Percentiles rank a stretch among this genome's conserved stretches.
phyloP scores from a whole-genome alignment of 1,140 invertebrate species.

The Grapholita molesta region DNA sequence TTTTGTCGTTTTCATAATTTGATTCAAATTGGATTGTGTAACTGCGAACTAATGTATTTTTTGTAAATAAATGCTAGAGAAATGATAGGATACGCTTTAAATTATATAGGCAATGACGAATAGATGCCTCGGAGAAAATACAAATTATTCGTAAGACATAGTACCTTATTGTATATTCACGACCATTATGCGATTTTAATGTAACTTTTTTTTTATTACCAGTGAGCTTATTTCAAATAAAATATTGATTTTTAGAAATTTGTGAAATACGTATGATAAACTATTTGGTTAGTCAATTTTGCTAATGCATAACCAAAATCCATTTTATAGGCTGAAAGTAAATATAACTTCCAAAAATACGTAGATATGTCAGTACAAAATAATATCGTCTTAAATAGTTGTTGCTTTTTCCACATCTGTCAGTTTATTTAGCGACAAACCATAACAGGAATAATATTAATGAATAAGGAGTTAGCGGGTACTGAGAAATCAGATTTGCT shows the following conservation, averaged over 20 bases:
- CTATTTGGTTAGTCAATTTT: neutral
- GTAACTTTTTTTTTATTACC: neutral
- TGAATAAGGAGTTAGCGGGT: too few species aligned
- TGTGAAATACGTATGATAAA: neutral
- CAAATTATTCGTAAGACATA: constrained; percentile 13
- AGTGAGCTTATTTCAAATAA: neutral
- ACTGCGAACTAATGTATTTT: neutral
- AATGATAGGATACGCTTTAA: constrained; percentile 8
- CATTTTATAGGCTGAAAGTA: too few species aligned
- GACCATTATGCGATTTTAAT: neutral
- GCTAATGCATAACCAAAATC: neutral
- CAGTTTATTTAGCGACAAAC: too few species aligned
- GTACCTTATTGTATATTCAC: neutral
- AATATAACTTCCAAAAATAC: too few species aligned
- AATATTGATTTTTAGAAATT: neutral
- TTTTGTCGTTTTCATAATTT: neutral
- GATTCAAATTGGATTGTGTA: neutral
- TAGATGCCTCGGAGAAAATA: neutral
- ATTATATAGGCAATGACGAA: constrained; percentile 8
- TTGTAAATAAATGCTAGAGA: constrained; percentile 15
- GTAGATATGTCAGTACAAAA: too few species aligned
- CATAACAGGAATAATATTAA: too few species aligned
- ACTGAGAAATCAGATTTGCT: too few species aligned
- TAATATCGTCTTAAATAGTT: too few species aligned
- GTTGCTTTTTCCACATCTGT: too few species aligned